Evolutionary conservation across 2,888 invertebrate genomes (phyloP).

Genomic region (Ptychoptera contaminata): DNA sequence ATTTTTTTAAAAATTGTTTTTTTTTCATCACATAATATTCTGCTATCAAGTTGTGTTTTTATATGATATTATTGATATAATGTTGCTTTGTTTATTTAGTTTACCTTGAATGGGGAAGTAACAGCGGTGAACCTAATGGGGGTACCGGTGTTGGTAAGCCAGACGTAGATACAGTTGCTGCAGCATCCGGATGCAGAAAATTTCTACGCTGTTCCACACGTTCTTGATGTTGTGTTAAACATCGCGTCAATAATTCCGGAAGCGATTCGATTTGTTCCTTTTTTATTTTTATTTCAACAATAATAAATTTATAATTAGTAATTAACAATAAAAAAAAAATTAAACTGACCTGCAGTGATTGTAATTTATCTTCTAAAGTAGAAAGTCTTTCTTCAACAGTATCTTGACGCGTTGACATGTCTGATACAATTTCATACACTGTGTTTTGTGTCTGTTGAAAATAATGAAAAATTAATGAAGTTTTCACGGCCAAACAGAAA

Average conservation of each 20-base stretch:
- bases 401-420: constrained; percentile 90
- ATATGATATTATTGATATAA: background rate
- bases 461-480: constrained; percentile 5
- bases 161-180: constrained; percentile 41
- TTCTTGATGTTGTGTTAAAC: constrained; percentile 61
- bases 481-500: no score
- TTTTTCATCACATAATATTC: no score
- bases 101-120: constrained; percentile 44
- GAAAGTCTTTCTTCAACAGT: constrained; percentile 84
- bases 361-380: constrained; percentile 83
- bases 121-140: constrained; percentile 34
- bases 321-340: background rate
- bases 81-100: no score
- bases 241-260: constrained; percentile 66
- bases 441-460: constrained; percentile 81
- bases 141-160: constrained; percentile 22
- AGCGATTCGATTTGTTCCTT: constrained; percentile 69
- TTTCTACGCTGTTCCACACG: constrained; percentile 67
- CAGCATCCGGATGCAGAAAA: constrained; percentile 77
- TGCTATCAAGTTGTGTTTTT: background rate
- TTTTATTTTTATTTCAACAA: constrained; percentile 11
- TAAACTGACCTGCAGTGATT: constrained; percentile 52
- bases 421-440: constrained; percentile 95
- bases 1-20: no score
- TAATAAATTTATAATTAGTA: background rate